Evolutionary conservation across 2,113 vertebrate species (phyloP), one percentile per base, ranked within the genome.

Genomic region (Leucosticte australis): DNA sequence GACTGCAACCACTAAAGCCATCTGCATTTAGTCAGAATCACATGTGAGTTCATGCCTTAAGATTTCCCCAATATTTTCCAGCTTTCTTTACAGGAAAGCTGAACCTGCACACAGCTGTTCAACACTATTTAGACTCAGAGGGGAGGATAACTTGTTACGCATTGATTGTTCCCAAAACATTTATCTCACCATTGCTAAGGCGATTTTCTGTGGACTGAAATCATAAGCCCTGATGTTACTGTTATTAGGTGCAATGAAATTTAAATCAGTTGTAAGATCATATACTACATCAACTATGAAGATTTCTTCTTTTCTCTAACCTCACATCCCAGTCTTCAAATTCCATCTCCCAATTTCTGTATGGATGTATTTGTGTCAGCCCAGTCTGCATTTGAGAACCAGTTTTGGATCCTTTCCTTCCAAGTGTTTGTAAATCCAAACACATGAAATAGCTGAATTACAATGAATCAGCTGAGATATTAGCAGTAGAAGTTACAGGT

Each of bases 21-120:
- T 93, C 85, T 91, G 94, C 82, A 64, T 73, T 94, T 60, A 85
- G 90, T 90, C 90, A 85, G 57, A 41, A 83, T 57, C 85, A 88
- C 74, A 23, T 44, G 50, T 13, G n/a, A 91, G 41, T 1, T 3
- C 1, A 76, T 41, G 62, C 9, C 63, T 69, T 64, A 44, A 26
- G 70, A 69, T 63, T 60, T 63, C 11, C n/a, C 28, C 17, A 18
- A 31, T 31, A 78, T 81, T 41, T 68, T 39, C 63, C 67, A 86
- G 70, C 67, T 83, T 85, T 62, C 53, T 76, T 31, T 4, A 1
- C 53, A 80, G 70, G 57, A 10, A 87, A 85, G 59, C 3, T 80
- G 62, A 93, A 79, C 20, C 37, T 80, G 71, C 64, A 42, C 24
- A 15, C 92, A 93, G 88, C 90, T 94, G 92, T 79, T 79, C 35